Evolutionary conservation across 1,140 invertebrate genomes (phyloP).

Genomic region (Pseudoatta argentina): DNA sequence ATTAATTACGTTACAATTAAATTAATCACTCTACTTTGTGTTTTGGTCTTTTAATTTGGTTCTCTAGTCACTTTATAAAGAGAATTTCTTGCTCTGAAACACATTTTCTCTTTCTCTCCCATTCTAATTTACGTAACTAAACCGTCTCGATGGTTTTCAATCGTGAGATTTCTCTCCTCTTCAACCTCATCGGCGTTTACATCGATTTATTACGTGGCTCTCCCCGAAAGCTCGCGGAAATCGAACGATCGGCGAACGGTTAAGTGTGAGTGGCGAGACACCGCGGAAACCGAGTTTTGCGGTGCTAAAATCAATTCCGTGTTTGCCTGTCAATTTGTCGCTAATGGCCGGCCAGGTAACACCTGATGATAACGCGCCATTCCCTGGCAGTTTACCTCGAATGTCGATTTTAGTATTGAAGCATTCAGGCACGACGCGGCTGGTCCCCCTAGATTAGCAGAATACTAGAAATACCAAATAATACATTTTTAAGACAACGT

Average conservation of each 20-base stretch:
- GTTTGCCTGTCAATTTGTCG: slow-evolving; percentile 80
- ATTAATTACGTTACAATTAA: neutral
- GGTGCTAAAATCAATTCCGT: slow-evolving; percentile 80
- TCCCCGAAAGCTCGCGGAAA: slow-evolving; percentile 67
- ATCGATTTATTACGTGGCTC: slow-evolving; percentile 76
- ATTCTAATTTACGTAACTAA: slow-evolving; percentile 15
- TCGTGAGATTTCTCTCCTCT: slow-evolving; percentile 60
- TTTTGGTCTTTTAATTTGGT: neutral
- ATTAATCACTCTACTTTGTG: neutral
- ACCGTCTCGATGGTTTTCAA: slow-evolving; percentile 67
- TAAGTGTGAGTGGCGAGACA: slow-evolving; percentile 76
- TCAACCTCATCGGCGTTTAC: slow-evolving; percentile 69
- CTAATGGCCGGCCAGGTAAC: slow-evolving; percentile 77
- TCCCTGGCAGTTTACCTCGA: slow-evolving; percentile 78
- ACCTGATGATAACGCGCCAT: slow-evolving; percentile 79
- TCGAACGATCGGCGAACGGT: slow-evolving; percentile 72
- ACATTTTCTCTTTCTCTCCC: neutral
- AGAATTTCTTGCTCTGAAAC: neutral
- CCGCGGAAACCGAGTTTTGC: slow-evolving; percentile 78
- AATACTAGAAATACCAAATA: neutral
- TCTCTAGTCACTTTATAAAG: neutral
- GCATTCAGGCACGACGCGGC: slow-evolving; percentile 63
- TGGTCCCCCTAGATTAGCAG: slow-evolving; percentile 1
- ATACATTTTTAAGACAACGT: slow-evolving; percentile 20
- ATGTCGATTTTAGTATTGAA: slow-evolving; percentile 76